Conservation (phyloP, 2,797 vertebrate genomes). For the Sebastes vulpes region DNA sequence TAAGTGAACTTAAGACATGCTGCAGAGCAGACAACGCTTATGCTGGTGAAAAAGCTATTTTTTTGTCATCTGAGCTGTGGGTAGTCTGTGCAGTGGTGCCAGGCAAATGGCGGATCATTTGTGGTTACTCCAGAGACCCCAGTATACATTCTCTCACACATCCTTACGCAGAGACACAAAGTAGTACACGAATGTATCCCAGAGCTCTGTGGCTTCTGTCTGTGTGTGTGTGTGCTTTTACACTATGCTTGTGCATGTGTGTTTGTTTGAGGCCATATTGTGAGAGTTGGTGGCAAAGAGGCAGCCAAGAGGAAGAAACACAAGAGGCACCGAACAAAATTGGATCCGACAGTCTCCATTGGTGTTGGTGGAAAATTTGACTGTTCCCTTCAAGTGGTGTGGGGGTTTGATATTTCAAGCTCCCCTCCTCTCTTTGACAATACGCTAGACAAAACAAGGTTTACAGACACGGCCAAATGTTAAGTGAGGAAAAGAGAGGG, state of each 20-base stretch:
- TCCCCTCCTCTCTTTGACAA: slow-evolving; percentile 53
- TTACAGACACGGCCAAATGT: slow-evolving; percentile 59
- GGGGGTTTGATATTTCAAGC: slow-evolving; percentile 64
- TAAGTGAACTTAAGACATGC: slow-evolving; percentile 15
- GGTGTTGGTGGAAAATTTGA: slow-evolving; percentile 73
- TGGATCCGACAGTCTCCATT: slow-evolving; percentile 68
- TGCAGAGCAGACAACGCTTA: slow-evolving; percentile 8
- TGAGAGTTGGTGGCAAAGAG: slow-evolving; percentile 42
- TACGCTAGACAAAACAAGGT: slow-evolving; percentile 67
- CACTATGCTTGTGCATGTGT: slow-evolving; percentile 21
- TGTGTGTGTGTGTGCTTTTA: slow-evolving; percentile 14
- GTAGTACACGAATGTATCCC: slow-evolving; percentile 44
- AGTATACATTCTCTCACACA: slow-evolving; percentile 45
- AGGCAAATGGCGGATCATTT: slow-evolving; percentile 55
- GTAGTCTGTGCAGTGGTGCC: slow-evolving; percentile 39
- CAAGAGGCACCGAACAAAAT: slow-evolving; percentile 54
- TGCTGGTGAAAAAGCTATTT: slow-evolving; percentile 1
- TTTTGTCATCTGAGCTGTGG: slow-evolving; percentile 32
- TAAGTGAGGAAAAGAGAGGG: slow-evolving; percentile 55
- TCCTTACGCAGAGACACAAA: slow-evolving; percentile 34
- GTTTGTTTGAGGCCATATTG: slow-evolving; percentile 37
- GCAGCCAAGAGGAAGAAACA: slow-evolving; percentile 57
- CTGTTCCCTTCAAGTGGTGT: slow-evolving; percentile 61
- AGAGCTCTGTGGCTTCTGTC: slow-evolving; percentile 33
- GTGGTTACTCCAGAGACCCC: slow-evolving; percentile 47